phyloP scores from a whole-genome alignment of 2,113 vertebrate species.

The Chaenogobius annularis region DNA sequence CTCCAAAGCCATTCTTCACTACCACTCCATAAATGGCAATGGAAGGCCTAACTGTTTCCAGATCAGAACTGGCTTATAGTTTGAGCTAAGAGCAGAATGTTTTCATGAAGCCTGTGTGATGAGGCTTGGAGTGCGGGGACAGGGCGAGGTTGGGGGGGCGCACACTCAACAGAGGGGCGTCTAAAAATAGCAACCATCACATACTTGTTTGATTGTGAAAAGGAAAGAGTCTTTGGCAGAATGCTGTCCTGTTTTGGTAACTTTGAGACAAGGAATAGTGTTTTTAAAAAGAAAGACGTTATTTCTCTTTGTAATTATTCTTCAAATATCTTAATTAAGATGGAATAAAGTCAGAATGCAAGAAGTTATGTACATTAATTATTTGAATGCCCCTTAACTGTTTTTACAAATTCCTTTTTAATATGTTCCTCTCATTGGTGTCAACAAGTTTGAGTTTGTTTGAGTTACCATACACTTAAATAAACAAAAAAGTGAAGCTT shows the following conservation, averaged over 20 bases:
- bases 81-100: constrained; percentile 28
- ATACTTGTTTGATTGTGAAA: constrained; percentile 72
- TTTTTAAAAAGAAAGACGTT: no score
- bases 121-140: constrained; percentile 1
- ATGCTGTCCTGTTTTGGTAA: constrained; percentile 48
- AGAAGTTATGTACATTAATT: background rate
- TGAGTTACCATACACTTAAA: background rate
- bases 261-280: no score
- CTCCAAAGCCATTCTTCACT: constrained; percentile 40
- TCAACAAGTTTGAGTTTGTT: background rate
- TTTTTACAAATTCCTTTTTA: background rate
- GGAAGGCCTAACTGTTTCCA: constrained; percentile 32
- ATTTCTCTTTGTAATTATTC: no score
- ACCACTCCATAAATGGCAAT: constrained; percentile 61
- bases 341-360: background rate
- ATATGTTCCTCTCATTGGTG: background rate
- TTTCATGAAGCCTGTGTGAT: constrained; percentile 8
- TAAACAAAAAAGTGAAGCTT: constrained; percentile 1
- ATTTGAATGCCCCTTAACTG: no score
- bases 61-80: constrained; percentile 45
- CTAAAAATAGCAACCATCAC: constrained; percentile 69
- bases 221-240: constrained; percentile 51
- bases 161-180: constrained; percentile 13
- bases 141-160: background rate
- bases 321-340: no score